Evolutionary conservation across 1,140 invertebrate genomes (phyloP).

Genomic region (Bactericera cockerelli): DNA sequence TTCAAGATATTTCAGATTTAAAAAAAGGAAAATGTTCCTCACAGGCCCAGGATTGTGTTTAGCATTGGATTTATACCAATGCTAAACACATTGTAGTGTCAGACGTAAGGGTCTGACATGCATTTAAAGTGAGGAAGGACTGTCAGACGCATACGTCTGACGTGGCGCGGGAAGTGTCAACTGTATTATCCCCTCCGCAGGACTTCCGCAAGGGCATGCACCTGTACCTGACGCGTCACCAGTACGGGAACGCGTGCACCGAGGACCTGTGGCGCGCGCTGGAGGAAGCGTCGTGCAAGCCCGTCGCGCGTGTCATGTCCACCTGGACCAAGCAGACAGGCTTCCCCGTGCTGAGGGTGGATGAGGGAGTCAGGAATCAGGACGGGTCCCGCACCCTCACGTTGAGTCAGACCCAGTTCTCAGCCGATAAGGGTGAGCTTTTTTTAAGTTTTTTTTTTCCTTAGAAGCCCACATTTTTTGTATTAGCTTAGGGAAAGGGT

Average conservation of each 20-base stretch:
- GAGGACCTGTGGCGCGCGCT: conserved; percentile 87
- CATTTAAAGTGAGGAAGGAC: too few relatives aligned
- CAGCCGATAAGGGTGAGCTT: conserved; percentile 51
- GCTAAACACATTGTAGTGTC: too few relatives aligned
- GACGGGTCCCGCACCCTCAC: conserved; percentile 45
- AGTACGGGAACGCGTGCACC: conserved; percentile 82
- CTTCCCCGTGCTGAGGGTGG: conserved; percentile 51
- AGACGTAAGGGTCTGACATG: too few relatives aligned
- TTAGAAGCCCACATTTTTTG: too few relatives aligned
- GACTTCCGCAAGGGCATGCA: conserved; percentile 93
- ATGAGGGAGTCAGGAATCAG: conserved; percentile 25
- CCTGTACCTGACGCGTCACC: conserved; percentile 73
- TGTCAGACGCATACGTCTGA: too few relatives aligned
- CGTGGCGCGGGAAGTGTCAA: too few relatives aligned
- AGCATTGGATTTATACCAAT: too few relatives aligned
- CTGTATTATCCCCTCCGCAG: too few relatives aligned
- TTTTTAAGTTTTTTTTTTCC: conserved; percentile 11
- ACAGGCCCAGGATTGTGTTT: too few relatives aligned
- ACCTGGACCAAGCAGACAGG: conserved; percentile 91
- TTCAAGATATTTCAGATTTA: too few relatives aligned
- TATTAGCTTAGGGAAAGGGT: too few relatives aligned
- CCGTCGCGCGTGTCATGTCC: conserved; percentile 83
- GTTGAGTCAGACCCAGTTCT: conserved; percentile 71
- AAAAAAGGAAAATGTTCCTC: too few relatives aligned
- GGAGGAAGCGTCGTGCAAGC: conserved; percentile 75